Base-by-base conservation (phyloP, 2,888 invertebrate species). In the Diarsia rubi region DNA sequence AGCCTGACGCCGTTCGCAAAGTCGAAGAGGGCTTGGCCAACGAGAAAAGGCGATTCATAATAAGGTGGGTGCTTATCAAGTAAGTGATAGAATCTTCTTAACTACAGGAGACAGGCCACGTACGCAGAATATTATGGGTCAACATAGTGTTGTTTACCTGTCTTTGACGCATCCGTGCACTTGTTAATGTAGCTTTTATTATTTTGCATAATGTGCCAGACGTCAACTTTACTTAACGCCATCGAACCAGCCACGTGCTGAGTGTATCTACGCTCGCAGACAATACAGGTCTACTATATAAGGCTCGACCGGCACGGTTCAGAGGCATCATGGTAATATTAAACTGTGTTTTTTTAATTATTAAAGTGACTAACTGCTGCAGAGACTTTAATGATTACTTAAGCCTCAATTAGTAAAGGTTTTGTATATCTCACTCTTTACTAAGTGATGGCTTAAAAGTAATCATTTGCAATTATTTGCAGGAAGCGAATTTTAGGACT, bases 21-120 rank as follows among this genome's bases (percentile, higher is more conserved):
- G 88, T 93, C 0, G 88, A 91, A 16, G 86, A 90, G 3, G 87
- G 84, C 0, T 82, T 96, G 47, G 87, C 90, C 3, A 87, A 85
- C 2, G 95, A 95, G 27, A 93, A 91, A 75, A 88, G 93, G 45
- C 82, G 79, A 6, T 96, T 96, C 54, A 63, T 92, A 11, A 81
- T 95, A 42, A 94, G 96, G 96, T 95, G 86, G 66, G 78, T 74
- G 16, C 11, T 14, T 2, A n/a, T 44, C 27, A 65, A 54, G 63
- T 54, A 68, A 68, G 45, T 57, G 2, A 62, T 14, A 12, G n/a
- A 27, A 31, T 3, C 0, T n/a, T 68, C 19, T 52, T 27, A 27
- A 65, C 9, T 27, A 45, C 24, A 68, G 59, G n/a, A 24, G 6
- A 19, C 37, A 12, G 24, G 6, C 6, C n/a, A n/a, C 37, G 47